phyloP scores from a whole-genome alignment of 2,797 vertebrate species.

The Balearica regulorum region DNA sequence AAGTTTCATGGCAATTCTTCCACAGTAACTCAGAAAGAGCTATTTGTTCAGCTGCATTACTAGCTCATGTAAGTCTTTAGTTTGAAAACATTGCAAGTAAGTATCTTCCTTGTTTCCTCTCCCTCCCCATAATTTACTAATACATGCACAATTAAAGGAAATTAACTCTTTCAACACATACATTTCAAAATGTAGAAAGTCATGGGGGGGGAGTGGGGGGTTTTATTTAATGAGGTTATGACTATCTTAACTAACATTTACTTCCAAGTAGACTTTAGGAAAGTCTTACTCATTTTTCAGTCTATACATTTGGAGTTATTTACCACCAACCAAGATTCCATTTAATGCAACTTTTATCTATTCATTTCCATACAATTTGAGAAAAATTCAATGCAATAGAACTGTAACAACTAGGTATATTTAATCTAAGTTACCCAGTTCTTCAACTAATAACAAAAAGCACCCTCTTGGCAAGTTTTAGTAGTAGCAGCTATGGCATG shows the following conservation, averaged over 20 bases:
- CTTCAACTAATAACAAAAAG: neutral
- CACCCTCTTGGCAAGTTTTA: neutral
- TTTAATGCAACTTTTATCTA: neutral
- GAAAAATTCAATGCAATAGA: neutral
- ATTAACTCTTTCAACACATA: neutral
- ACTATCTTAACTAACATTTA: neutral
- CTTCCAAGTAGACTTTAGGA: neutral
- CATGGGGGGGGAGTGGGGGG: accelerated
- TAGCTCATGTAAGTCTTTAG: neutral
- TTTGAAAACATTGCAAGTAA: neutral
- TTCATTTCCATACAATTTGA: neutral
- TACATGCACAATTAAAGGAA: neutral
- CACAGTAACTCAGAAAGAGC: neutral
- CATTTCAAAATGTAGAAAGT: neutral
- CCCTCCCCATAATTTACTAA: neutral
- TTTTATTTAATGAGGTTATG: neutral
- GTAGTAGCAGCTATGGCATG: neutral
- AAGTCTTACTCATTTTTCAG: neutral
- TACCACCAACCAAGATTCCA: neutral
- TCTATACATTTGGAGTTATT: neutral
- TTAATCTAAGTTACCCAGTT: neutral
- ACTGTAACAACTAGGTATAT: neutral
- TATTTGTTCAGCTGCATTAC: neutral
- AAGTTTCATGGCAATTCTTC: neutral
- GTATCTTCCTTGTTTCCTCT: neutral